Evolutionary conservation across 2,113 vertebrate genomes (phyloP).

Genomic region (Scopus umbretta): DNA sequence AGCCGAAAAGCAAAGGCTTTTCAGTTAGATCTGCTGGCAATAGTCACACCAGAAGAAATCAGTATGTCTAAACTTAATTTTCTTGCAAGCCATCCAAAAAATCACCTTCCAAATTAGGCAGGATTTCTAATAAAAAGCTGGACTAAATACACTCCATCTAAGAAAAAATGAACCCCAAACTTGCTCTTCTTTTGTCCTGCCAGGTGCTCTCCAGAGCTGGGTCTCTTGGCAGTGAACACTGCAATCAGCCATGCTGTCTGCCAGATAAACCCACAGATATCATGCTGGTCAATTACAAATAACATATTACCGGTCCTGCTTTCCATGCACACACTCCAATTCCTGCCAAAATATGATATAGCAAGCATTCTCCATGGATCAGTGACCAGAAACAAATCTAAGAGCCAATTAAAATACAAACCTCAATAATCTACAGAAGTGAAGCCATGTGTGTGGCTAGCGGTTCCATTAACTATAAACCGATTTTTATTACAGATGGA

Average conservation of each 20-base stretch:
- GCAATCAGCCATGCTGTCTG: background rate
- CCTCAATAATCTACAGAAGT: background rate
- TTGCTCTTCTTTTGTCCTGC: background rate
- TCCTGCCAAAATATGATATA: background rate
- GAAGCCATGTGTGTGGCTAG: background rate
- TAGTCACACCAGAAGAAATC: background rate
- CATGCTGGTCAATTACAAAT: background rate
- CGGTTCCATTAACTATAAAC: background rate
- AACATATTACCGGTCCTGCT: background rate
- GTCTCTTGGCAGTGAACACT: background rate
- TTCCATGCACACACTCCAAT: background rate
- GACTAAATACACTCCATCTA: background rate
- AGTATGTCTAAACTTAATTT: background rate
- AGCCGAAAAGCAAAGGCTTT: background rate
- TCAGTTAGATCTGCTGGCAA: background rate
- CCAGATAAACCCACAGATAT: background rate
- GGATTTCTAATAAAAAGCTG: background rate
- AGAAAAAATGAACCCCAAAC: background rate
- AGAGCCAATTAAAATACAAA: background rate
- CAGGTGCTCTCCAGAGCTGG: background rate
- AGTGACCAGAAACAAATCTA: background rate
- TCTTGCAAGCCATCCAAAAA: background rate
- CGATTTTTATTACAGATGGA: background rate
- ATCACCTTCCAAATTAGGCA: background rate
- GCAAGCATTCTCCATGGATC: background rate